Percentiles rank a stretch among this genome's conserved stretches.
Conservation (phyloP, 92 coral and sea anemone genomes). For the Palythoa grandiflora region DNA sequence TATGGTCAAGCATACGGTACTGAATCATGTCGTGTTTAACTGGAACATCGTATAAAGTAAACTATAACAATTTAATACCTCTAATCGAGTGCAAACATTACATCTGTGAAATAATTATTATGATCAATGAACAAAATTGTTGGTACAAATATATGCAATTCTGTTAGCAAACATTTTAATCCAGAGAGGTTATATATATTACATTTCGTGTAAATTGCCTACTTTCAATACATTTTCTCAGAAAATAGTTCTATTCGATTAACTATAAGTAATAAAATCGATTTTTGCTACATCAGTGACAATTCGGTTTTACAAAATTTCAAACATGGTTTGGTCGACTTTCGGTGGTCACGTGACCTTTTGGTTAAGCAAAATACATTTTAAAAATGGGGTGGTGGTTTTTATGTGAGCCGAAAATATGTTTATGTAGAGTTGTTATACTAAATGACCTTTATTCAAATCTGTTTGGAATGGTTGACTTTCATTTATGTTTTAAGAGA, state of each 20-base stretch:
- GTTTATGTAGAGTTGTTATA: constrained; percentile 12
- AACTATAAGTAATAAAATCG: constrained; percentile 12
- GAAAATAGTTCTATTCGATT: constrained; percentile 10
- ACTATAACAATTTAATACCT: constrained; percentile 11
- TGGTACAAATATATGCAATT: constrained; percentile 10
- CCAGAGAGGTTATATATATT: constrained; percentile 6
- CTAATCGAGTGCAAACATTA: constrained; percentile 9
- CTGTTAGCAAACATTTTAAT: constrained; percentile 7
- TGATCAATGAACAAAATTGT: constrained; percentile 10
- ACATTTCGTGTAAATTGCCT: constrained; percentile 2
- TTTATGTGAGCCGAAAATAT: constrained; percentile 6
- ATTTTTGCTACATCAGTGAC: constrained; percentile 15
- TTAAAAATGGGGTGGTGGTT: constrained; percentile 6
- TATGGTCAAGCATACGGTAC: constrained; percentile 11
- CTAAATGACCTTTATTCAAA: constrained; percentile 13
- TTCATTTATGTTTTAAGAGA: constrained; percentile 12
- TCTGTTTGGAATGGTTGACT: constrained; percentile 10
- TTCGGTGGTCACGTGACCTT: constrained; percentile 9
- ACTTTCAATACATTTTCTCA: constrained; percentile 8
- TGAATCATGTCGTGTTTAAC: constrained; percentile 9
- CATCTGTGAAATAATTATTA: constrained; percentile 9
- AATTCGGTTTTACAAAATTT: constrained; percentile 6
- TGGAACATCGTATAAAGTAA: constrained; percentile 14
- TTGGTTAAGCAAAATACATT: constrained; percentile 7
- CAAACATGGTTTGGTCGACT: constrained; percentile 14